Base-by-base conservation (phyloP, 2,888 invertebrate genomes). In the Ormyrus rosae region DNA sequence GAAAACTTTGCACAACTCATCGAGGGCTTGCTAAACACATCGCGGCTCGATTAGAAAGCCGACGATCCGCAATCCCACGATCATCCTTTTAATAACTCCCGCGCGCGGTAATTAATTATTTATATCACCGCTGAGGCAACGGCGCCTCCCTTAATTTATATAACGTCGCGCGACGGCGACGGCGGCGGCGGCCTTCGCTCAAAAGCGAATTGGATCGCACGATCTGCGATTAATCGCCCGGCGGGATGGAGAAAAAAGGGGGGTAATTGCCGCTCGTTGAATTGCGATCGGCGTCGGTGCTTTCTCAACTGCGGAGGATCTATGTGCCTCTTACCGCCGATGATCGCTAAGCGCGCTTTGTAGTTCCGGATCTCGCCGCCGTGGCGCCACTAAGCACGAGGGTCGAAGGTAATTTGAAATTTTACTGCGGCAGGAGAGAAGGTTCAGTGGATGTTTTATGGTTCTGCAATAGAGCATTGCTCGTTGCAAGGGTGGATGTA, bases 81-180 rank as follows among this genome's bases (percentile, higher is more conserved):
- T 48, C 34, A 34, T 34, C 34, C 34, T 48, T 63, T 63, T 64
- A 69, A 69, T 69, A 6, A 19, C 61, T 63, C 9, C 13, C 3
- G 10, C 55, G 51, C 19, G 34, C 45, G n/a, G 45, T 64, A 58
- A 77, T 77, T 77, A 70, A 77, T 77, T 71, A 69, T 77, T 64
- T 70, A 53, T 72, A n/a, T 9, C 11, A n/a, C 48, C 63, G 53
- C 50, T n/a, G 48, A 63, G 19, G 55, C 55, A 69, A 64, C 55
- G n/a, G 56, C 48, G 10, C 46, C 53, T 19, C 19, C 34, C n/a
- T 53, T 64, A 77, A 70, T 77, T 77, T 64, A 64, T 56, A 70
- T 56, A 77, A 56, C 48, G 34, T 34, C 34, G 13, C 48, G 69
- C 19, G 19, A 9, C 6, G 58, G 45, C 19, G 19, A 19, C 19